Conservation (phyloP, 2,797 vertebrate genomes). For the Tympanoctomys barrerae region DNA sequence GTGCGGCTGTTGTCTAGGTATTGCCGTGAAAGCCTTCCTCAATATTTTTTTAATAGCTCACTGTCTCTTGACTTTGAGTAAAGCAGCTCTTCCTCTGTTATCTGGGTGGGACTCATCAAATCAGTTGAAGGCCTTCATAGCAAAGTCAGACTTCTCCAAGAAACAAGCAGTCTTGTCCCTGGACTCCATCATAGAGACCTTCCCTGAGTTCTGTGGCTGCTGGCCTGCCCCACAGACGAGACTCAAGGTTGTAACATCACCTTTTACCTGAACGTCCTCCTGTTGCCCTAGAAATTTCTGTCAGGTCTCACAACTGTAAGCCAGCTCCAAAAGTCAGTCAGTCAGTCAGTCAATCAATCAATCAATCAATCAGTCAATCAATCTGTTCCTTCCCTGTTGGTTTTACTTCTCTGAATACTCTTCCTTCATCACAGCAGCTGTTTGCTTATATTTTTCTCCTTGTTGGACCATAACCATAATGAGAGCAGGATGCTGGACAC, state of each 20-base stretch:
- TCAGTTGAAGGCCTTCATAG: not conserved
- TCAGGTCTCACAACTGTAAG: not conserved
- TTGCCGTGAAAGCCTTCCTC: not conserved
- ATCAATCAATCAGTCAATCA: not conserved
- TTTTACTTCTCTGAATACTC: slow-evolving; percentile 6
- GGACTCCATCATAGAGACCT: not conserved
- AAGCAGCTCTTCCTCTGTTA: not conserved
- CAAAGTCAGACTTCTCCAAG: not conserved
- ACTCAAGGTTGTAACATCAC: not conserved
- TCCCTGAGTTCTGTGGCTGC: not conserved
- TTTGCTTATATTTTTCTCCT: not conserved
- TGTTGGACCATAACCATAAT: not conserved
- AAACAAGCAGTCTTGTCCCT: not conserved
- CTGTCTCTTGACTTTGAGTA: not conserved
- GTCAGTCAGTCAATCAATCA: not conserved
- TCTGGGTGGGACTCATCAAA: not conserved
- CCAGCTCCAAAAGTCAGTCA: not conserved
- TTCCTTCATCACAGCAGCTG: not conserved
- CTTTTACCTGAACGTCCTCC: not conserved
- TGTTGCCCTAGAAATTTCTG: slow-evolving; percentile 2
- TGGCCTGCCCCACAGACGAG: not conserved
- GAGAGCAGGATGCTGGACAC: not conserved
- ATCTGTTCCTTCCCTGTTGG: not conserved
- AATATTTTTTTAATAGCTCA: not conserved
- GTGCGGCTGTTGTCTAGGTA: not conserved